phyloP scores from a whole-genome alignment of 2,888 invertebrate species.

The Drosophila meridionalis region DNA sequence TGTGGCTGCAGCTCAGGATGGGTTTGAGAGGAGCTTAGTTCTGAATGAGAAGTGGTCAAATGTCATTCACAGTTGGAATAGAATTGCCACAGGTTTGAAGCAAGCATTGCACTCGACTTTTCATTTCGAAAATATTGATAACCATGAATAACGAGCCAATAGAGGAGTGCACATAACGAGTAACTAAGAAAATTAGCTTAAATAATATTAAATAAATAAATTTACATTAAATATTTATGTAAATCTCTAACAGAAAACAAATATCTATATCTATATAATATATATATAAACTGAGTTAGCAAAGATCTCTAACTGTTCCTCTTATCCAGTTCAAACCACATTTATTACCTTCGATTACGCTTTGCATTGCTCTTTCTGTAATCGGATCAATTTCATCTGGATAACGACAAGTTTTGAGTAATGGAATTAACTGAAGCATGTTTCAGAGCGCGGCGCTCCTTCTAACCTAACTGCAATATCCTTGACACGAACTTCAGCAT shows the following conservation, averaged over 20 bases:
- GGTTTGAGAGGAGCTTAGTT: conserved; percentile 29
- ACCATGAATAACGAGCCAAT: conserved; percentile 6
- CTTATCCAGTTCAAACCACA: conserved; percentile 2
- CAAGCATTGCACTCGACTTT: background rate
- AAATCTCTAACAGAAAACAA: background rate
- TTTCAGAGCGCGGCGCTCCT: conserved; percentile 28
- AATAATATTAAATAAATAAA: background rate
- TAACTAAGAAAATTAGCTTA: background rate
- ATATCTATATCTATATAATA: background rate
- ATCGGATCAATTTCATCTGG: conserved; percentile 63
- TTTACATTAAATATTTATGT: background rate
- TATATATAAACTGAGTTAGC: background rate
- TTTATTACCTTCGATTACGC: background rate
- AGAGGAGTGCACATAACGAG: background rate
- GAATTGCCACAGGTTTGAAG: conserved; percentile 14
- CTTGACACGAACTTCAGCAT: conserved; percentile 64
- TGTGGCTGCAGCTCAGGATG: conserved; percentile 2
- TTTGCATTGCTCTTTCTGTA: conserved; percentile 43
- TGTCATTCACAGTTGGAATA: conserved; percentile 77
- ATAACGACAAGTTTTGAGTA: conserved; percentile 45
- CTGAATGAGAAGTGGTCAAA: conserved; percentile 72
- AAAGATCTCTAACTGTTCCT: background rate
- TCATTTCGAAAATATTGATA: conserved; percentile 2
- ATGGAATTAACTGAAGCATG: conserved; percentile 63
- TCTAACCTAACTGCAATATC: conserved; percentile 55